Conservation (phyloP, 1,140 invertebrate species). For the Drosophila virilis region DNA sequence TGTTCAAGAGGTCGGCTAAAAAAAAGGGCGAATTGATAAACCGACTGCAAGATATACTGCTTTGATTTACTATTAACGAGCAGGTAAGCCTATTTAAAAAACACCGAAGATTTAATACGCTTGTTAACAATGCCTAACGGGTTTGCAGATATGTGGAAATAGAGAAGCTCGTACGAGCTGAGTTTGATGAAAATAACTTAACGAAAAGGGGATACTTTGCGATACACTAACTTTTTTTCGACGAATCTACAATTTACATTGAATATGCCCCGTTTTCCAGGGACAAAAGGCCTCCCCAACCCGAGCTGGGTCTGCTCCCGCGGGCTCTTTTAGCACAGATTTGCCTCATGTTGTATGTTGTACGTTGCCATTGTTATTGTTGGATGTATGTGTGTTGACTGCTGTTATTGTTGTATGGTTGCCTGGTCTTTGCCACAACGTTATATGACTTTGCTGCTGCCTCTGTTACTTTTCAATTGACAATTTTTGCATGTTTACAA, state of each 20-base stretch:
- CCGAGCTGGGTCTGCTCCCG: slow-evolving; percentile 26
- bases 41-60: not conserved
- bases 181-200: no score
- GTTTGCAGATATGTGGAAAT: no score
- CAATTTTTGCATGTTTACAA: slow-evolving; percentile 64
- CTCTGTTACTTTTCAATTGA: slow-evolving; percentile 47
- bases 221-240: no score
- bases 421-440: slow-evolving; percentile 19
- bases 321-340: slow-evolving; percentile 47
- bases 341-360: slow-evolving; percentile 35
- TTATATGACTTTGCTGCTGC: slow-evolving; percentile 29
- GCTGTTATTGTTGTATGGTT: slow-evolving; percentile 38
- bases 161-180: no score
- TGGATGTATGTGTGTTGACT: no score
- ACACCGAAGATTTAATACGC: no score
- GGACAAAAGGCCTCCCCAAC: not conserved
- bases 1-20: slow-evolving; percentile 5
- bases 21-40: not conserved
- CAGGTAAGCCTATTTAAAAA: no score
- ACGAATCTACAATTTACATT: no score
- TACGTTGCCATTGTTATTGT: slow-evolving; percentile 11
- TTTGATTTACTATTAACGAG: not conserved
- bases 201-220: no score
- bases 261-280: not conserved
- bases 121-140: no score